Evolutionary conservation across 2,797 vertebrate species (phyloP), one percentile per base, ranked within the genome.

Genomic region (Ceryle rudis): DNA sequence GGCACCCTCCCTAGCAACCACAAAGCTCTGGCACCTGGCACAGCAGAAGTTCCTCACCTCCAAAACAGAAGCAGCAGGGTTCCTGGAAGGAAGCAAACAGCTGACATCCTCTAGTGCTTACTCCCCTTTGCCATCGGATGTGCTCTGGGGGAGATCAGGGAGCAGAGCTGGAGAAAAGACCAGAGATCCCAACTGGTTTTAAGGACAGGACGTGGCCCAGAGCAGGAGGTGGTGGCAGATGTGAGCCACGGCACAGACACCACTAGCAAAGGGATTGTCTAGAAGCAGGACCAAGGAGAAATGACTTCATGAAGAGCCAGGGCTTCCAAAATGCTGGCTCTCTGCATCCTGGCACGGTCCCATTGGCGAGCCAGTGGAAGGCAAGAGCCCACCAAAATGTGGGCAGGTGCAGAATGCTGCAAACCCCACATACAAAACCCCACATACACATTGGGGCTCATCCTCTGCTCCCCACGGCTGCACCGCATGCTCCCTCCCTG

Each of bases 361-460:
- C 67, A 15, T 20, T 0, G 10, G 64, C 1, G 0, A 18, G 44
- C 39, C 8, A 4, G 57, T 18, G 37, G 57, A 70, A 70, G 44
- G 29, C n/a, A 31, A 33, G 51, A 57, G 61, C 37, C 37, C 62
- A 65, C 22, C 10, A 18, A 29, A 28, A 61, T 1, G 0, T 15
- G 10, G 35, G 28, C 20, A 81, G 41, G 25, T 18, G 54, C 21
- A 25, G 65, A 61, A 37, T 1, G 10, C 17, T 33, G 64, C 37
- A 29, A 20, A 22, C 4, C 6, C 31, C 0, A 0, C 0, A 0
- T 14, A 2, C n/a, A n/a, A n/a, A n/a, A n/a, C n/a, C n/a, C n/a
- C n/a, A n/a, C n/a, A n/a, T n/a, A n/a, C n/a, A n/a, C 19, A 11
- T 21, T 2, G 29, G 37, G 51, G 46, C 5, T 41, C 23, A 6